phyloP scores from a whole-genome alignment of 2,797 vertebrate species.

The Sebastolobus alascanus region DNA sequence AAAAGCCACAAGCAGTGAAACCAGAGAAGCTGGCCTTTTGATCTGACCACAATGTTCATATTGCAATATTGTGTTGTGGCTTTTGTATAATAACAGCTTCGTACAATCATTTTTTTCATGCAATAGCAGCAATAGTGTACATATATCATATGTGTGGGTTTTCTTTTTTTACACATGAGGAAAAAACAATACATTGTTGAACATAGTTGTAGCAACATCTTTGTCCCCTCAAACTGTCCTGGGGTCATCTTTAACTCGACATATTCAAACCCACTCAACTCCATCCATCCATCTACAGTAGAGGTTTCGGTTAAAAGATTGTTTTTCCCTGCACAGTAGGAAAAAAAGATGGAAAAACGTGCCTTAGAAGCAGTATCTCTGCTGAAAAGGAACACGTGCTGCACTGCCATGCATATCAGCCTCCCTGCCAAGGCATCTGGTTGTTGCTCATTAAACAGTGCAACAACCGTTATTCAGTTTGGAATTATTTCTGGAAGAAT shows the following conservation, averaged over 20 bases:
- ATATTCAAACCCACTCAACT: neutral
- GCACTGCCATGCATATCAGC: constrained; percentile 14
- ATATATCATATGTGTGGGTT: neutral
- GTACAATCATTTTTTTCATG: neutral
- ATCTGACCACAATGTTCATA: constrained; percentile 43
- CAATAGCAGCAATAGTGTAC: neutral
- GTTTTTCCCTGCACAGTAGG: neutral
- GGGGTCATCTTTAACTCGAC: constrained; percentile 12
- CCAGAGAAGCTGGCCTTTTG: constrained; percentile 19
- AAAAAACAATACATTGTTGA: neutral
- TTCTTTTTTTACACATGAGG: neutral
- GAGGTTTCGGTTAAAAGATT: neutral
- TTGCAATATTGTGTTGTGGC: neutral
- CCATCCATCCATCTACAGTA: neutral
- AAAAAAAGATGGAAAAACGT: neutral
- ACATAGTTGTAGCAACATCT: neutral
- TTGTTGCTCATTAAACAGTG: constrained; percentile 47
- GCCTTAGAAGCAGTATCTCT: constrained; percentile 8
- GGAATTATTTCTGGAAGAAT: constrained; percentile 43
- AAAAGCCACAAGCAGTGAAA: constrained; percentile 15
- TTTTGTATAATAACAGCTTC: neutral
- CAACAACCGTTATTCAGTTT: constrained; percentile 21
- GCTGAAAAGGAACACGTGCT: constrained; percentile 22
- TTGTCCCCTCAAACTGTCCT: neutral
- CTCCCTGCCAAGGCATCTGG: constrained; percentile 40